Evolutionary conservation across 1,140 invertebrate genomes (phyloP).

Genomic region (Caenorhabditis brenneri): DNA sequence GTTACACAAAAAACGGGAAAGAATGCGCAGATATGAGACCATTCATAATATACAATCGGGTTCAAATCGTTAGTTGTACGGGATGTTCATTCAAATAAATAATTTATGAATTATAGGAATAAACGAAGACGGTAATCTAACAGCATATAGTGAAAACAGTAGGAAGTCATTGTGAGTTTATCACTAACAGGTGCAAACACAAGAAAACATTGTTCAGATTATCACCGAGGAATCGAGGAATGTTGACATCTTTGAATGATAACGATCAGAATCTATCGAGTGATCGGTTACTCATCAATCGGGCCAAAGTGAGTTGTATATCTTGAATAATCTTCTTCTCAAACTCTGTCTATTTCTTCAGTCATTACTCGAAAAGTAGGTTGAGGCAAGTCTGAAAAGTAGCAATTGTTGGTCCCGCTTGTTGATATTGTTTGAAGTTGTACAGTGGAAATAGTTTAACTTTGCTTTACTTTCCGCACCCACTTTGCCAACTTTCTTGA

Average conservation of each 20-base stretch:
- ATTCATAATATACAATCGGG: constrained; percentile 42
- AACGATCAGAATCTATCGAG: neutral
- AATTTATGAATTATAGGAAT: neutral
- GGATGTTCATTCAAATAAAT: neutral
- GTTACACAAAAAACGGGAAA: constrained; percentile 42
- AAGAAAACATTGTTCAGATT: neutral
- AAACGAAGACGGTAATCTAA: constrained; percentile 25
- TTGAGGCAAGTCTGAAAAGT: constrained; percentile 8
- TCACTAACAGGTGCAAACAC: no score
- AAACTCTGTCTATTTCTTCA: neutral
- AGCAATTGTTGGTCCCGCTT: constrained; percentile 12
- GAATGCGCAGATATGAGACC: constrained; percentile 35
- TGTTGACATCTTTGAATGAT: constrained; percentile 28
- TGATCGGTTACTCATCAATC: constrained; percentile 12
- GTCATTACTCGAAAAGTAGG: constrained; percentile 41
- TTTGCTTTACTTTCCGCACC: neutral
- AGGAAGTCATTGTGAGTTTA: constrained; percentile 6
- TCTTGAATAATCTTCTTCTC: no score
- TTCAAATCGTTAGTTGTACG: constrained; percentile 18
- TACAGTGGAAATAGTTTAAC: neutral
- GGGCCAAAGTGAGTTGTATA: neutral
- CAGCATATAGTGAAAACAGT: constrained; percentile 13
- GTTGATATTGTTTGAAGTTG: neutral
- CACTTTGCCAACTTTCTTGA: neutral
- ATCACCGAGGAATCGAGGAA: constrained; percentile 23